These are phyloP conservation scores for Lottia scabra DNA, from an alignment of 2,888 invertebrate species.

Conservation along the genomic window DNA sequence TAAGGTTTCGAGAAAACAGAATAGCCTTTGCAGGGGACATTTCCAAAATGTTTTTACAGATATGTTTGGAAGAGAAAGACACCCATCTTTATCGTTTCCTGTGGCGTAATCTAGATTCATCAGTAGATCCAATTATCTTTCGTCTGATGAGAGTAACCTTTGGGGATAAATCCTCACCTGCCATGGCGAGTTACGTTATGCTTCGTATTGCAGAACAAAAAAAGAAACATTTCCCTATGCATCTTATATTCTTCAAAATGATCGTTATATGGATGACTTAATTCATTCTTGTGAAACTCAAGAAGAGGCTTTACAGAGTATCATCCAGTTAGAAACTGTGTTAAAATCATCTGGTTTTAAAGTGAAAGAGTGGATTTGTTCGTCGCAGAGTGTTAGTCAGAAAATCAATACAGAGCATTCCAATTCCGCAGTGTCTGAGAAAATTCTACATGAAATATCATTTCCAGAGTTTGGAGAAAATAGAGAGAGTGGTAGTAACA, in stretches of 20 bases:
- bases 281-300: constrained; percentile 13
- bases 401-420: too few species aligned
- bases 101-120: constrained; percentile 12
- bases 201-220: constrained; percentile 12
- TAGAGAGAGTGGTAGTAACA: neutral
- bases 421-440: too few species aligned
- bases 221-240: constrained; percentile 13
- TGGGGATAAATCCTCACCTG: constrained; percentile 8
- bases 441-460: neutral
- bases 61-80: neutral
- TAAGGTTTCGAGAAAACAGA: constrained; percentile 9
- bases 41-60: constrained; percentile 3
- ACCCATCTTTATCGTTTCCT: constrained; percentile 15
- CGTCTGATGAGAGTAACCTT: constrained; percentile 7
- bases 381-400: too few species aligned
- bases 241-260: constrained; percentile 12
- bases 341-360: too few species aligned
- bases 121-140: constrained; percentile 2
- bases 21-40: neutral
- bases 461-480: neutral
- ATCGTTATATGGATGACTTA: constrained; percentile 23
- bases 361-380: too few species aligned
- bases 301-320: constrained; percentile 7
- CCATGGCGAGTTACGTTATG: constrained; percentile 15
- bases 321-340: too few species aligned